A percentile compares a stretch with the other conserved stretches of the same genome.
Conservation (phyloP, 2,888 invertebrate genomes). For the Auanema freiburgensis region DNA sequence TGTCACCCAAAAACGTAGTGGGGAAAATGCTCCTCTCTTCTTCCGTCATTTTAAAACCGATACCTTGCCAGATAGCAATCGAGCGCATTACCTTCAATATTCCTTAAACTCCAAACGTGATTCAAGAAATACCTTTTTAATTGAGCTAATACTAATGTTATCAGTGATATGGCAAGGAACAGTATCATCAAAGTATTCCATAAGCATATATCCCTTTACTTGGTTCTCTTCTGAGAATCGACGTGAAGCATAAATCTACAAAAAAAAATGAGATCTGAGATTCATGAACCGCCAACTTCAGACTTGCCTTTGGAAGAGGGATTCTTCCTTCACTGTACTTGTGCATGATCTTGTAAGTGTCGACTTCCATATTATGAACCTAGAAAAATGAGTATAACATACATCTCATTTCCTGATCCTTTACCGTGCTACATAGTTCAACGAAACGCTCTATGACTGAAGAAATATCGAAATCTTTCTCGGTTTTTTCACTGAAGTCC, state of each 20-base stretch:
- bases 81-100: constrained; percentile 9
- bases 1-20: too few relatives aligned
- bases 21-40: constrained; percentile 3
- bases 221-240: constrained; percentile 16
- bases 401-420: too few relatives aligned
- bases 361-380: too few relatives aligned
- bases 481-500: constrained; percentile 5
- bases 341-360: too few relatives aligned
- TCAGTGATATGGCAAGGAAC: constrained; percentile 8
- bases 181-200: constrained; percentile 17
- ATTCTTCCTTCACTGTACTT: not conserved
- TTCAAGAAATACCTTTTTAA: not conserved
- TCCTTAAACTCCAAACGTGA: too few relatives aligned
- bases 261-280: not conserved
- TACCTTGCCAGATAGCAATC: constrained; percentile 10
- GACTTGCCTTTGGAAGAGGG: constrained; percentile 1
- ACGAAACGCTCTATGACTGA: too few relatives aligned
- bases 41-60: constrained; percentile 15
- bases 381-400: too few relatives aligned
- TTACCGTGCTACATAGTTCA: too few relatives aligned
- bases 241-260: constrained; percentile 10
- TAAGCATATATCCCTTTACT: constrained; percentile 10
- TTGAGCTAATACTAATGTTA: not conserved
- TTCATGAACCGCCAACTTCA: not conserved
- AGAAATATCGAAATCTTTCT: too few relatives aligned